Base-by-base conservation (phyloP, 1,140 invertebrate genomes). In the Helicoverpa zea region DNA sequence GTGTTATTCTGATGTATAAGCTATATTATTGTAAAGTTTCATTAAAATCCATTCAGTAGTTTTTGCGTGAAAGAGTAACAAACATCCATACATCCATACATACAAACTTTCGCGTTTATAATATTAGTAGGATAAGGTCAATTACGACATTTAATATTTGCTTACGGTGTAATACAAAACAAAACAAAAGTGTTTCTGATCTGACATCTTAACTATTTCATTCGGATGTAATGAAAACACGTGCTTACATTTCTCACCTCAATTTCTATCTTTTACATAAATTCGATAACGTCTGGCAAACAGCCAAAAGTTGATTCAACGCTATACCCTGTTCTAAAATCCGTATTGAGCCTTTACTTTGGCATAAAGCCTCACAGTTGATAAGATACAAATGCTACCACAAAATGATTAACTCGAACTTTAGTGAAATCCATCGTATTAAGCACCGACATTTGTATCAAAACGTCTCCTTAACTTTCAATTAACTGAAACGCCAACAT, bases 181-280 rank as follows among this genome's bases (percentile, higher is more conserved):
- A 14, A 12, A 13, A 30, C 3, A 12, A 30, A 5, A 35, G 3
- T 3, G 30, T 12, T 61, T 13, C 2, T 13, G 29, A 61, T 18
- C 58, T 13, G 10, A 9, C 56, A 11, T 23, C 12, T 11, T 4
- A 30, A 13, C 18, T 30, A 29, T 30, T 30, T 43, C 29, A 35
- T 54, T 47, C 16, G 54, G 7, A 54, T 54, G 61, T 51, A 75
- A 61, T 52, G 35, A 56, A 81, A 88, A 87, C 81, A 81, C 89
- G 83, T 83, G 82, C 81, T 84, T 85, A 85, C 84, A 82, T 89
- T 89, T 91, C 89, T 88, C 88, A 90, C 88, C 89, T 89, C 87
- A 89, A 91, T 91, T 91, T 90, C 87, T 87, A 89, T 90, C 90
- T 88, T 89, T 89, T 90, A 90, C 87, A 90, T 88, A 84, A 90